Percentiles rank a stretch among this genome's conserved stretches.
Evolutionary conservation across 2,888 invertebrate genomes (phyloP).

Genomic region (Melipona beecheii): DNA sequence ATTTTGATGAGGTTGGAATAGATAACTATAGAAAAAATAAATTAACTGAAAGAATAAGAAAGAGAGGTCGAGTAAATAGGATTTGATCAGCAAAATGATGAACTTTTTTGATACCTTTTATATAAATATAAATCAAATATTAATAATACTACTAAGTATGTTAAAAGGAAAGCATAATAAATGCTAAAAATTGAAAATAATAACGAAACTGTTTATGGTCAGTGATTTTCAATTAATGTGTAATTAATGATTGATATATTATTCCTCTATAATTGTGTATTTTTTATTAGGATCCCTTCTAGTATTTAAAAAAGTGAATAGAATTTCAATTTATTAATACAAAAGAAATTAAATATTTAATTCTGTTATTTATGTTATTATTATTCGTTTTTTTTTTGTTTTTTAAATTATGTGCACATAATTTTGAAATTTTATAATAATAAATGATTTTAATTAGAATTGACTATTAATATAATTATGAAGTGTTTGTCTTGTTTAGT

Average conservation of each 20-base stretch:
- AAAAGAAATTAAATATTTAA: background rate
- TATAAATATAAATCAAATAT: slow-evolving; percentile 78
- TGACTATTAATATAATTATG: background rate
- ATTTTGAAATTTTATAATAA: background rate
- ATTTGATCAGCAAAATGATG: slow-evolving; percentile 47
- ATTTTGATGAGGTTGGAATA: slow-evolving; percentile 16
- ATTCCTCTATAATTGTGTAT: background rate
- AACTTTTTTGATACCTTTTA: slow-evolving; percentile 82
- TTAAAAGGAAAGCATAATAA: slow-evolving; percentile 76
- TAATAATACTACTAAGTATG: slow-evolving; percentile 74
- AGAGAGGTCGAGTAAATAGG: slow-evolving; percentile 22
- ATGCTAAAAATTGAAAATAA: slow-evolving; percentile 49
- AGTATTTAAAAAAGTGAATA: background rate
- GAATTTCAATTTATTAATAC: background rate
- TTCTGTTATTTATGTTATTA: background rate
- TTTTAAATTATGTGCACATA: background rate
- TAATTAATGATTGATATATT: background rate
- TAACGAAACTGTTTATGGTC: slow-evolving; percentile 33
- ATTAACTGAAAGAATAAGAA: background rate
- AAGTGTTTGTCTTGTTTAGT: background rate
- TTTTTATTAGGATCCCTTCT: background rate
- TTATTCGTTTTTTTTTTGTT: background rate
- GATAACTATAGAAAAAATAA: background rate
- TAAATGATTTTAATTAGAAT: background rate
- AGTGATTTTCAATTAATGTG: slow-evolving; percentile 52